Evolutionary conservation across 2,888 invertebrate species (phyloP), one percentile per base, ranked within the genome.

Genomic region (Lasiommata megera): DNA sequence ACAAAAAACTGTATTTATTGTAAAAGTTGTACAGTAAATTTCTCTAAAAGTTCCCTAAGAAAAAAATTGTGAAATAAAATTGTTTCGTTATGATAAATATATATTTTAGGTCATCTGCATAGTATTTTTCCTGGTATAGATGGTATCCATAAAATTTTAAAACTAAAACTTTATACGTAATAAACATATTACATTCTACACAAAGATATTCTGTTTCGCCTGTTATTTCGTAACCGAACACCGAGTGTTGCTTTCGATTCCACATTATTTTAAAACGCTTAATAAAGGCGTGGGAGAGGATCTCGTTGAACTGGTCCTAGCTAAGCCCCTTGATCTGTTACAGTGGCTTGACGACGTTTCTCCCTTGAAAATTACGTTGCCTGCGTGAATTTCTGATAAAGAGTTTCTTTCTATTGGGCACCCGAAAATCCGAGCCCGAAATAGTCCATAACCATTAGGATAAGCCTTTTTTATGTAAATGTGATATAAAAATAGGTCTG

Each of bases 271-370:
- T 62, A 60, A 54, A 63, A 62, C 47, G 58, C 54, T 54, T 68
- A 63, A 67, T 67, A 66, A 62, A 66, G 61, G 55, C 61, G 54
- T 56, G 64, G 61, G 62, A 64, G 63, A 62, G 50, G 64, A 64
- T 69, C 64, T 64, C 60, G 46, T 41, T 17, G 31, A 31, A 65
- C 65, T 68, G 67, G 67, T 65, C 67, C 61, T 65, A 62, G 67
- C 61, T 68, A 67, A 68, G 63, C 63, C 65, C 60, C 64, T 68
- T 67, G 68, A 69, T 69, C 64, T 67, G 63, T 61, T 54, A 66
- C 60, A 61, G 64, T 64, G 60, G 62, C 65, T 62, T 56, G 60
- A 60, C 60, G 58, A 51, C 56, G 57, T 56, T 60, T 54, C 48
- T 56, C 55, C 59, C 47, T 60, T 38, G 54, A 61, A 61, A 59